Conservation (phyloP, 1,140 invertebrate species). For the Drosophila parabipectinata region DNA sequence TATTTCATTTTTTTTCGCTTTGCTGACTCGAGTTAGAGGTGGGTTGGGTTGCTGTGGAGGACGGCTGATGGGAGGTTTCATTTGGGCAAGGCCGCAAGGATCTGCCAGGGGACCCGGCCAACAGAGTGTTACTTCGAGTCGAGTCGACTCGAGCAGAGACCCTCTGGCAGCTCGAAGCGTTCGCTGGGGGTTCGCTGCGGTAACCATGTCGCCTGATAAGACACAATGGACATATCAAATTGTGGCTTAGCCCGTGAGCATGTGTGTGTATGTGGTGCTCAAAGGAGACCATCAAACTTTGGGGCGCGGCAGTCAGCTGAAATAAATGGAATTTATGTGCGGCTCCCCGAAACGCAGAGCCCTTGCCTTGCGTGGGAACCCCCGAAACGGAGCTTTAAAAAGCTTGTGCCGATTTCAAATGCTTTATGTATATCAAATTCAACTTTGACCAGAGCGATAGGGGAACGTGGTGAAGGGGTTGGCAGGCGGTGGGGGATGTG, state of each 20-base stretch:
- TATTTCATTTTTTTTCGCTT: slow-evolving; percentile 3
- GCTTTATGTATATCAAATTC: slow-evolving; percentile 54
- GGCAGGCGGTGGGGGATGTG: background rate
- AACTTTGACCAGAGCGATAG: slow-evolving; percentile 47
- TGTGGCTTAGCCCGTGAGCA: slow-evolving; percentile 73
- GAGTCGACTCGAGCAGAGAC: slow-evolving; percentile 49
- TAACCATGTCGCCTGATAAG: slow-evolving; percentile 82
- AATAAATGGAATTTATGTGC: slow-evolving; percentile 81
- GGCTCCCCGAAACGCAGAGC: slow-evolving; percentile 22
- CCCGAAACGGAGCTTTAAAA: slow-evolving; percentile 45
- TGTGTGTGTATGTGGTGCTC: slow-evolving; percentile 7
- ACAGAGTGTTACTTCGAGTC: slow-evolving; percentile 69
- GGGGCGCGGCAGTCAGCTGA: slow-evolving; percentile 48
- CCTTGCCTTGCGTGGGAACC: slow-evolving; percentile 53
- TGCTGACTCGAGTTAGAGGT: slow-evolving; percentile 6
- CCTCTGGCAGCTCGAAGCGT: slow-evolving; percentile 52
- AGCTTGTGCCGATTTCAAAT: slow-evolving; percentile 40
- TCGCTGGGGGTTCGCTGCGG: slow-evolving; percentile 74
- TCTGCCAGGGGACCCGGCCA: slow-evolving; percentile 55
- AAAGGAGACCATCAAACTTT: slow-evolving; percentile 54
- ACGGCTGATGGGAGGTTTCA: slow-evolving; percentile 48
- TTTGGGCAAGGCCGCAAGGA: slow-evolving; percentile 79
- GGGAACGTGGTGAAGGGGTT: background rate
- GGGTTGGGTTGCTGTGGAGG: background rate
- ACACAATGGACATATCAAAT: slow-evolving; percentile 83